Evolutionary conservation across 2,888 invertebrate species (phyloP), one percentile per base, ranked within the genome.

Genomic region (Lithosia quadra): DNA sequence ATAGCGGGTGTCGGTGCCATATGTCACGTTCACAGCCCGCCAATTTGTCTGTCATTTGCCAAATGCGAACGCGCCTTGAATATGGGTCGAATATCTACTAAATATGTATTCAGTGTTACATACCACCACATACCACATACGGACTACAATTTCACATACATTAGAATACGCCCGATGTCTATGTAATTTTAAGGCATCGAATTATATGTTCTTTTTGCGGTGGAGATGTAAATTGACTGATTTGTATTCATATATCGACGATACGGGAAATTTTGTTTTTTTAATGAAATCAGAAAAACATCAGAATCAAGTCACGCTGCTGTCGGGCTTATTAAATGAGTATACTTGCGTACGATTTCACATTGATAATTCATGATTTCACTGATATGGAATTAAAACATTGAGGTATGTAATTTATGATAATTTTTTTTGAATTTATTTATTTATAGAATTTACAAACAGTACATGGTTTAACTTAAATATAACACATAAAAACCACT

Each of bases 41-140:
- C 90, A 91, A 90, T 91, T 91, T 91, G 91, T 91, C 90, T 88
- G 89, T 89, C 90, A 91, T 91, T 90, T 91, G 89, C 86, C 91
- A 90, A 90, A 89, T 89, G 84, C 85, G 82, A 86, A 91, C 89
- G 89, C 87, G 85, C 81, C 84, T 82, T 82, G 87, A 88, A 89
- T 89, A 82, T 86, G 83, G 84, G 74, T 77, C 74, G 80, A 83
- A 83, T 77, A 66, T 75, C 78, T 75, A 83, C 83, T 74, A 79
- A 79, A 79, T 79, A 79, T 78, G 77, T 78, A 83, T 81, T 79
- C 80, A 76, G 77, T 79, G 78, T 75, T 49, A 49, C 49, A 49
- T 74, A 70, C 74, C 75, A 63, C 68, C n/a, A 49, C 49, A 49
- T 74, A 70, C 74, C 75, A 63, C 68, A 75, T 68, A 63, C 71